Percentiles rank a stretch among this genome's conserved stretches.
Conservation (phyloP, 2,113 vertebrate genomes). For the Gambusia holbrooki region DNA sequence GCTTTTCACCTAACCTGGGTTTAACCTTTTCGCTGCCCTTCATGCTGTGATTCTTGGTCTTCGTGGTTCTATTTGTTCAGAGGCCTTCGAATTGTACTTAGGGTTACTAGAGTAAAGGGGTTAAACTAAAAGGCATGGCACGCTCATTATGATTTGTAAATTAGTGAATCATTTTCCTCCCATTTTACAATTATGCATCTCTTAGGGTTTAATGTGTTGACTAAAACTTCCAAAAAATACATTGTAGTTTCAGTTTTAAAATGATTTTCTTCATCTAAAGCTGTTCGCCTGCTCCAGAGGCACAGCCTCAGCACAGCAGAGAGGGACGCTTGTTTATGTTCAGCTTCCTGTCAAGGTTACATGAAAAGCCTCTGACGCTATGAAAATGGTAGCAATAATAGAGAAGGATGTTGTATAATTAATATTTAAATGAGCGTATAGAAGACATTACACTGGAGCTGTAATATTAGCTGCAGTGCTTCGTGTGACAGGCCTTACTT, state of each 20-base stretch:
- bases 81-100: not conserved
- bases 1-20: no score
- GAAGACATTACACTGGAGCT: not conserved
- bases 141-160: not conserved
- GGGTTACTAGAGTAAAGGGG: not conserved
- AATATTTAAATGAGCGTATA: not conserved
- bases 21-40: not conserved
- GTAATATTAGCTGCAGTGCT: not conserved
- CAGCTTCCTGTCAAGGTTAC: not conserved
- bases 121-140: not conserved
- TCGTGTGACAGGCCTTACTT: not conserved
- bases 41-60: not conserved
- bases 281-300: not conserved
- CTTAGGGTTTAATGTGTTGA: not conserved
- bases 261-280: not conserved
- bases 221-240: not conserved
- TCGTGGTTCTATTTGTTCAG: not conserved
- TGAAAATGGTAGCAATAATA: not conserved
- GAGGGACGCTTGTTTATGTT: not conserved
- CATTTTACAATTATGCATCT: not conserved
- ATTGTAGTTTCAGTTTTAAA: no score
- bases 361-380: not conserved
- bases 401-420: not conserved
- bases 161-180: not conserved
- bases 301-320: constrained; percentile 3